Evolutionary conservation across 1,140 invertebrate genomes (phyloP).

Genomic region (Macrotrachela quadricornifera): DNA sequence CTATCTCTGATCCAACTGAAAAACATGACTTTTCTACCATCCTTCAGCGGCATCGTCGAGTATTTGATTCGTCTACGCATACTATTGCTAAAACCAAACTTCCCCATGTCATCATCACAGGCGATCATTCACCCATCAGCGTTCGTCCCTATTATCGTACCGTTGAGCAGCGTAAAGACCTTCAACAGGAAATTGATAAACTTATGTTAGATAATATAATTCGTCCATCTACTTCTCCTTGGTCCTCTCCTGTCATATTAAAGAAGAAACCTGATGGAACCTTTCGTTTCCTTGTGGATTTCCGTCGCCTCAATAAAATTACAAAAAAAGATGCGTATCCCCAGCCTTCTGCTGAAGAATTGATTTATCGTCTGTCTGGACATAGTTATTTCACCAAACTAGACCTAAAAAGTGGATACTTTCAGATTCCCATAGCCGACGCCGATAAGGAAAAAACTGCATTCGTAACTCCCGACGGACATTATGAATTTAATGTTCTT

Average conservation of each 20-base stretch:
- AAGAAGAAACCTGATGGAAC: no score
- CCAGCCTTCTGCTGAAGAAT: background rate
- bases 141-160: no score
- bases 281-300: no score
- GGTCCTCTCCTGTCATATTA: background rate
- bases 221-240: background rate
- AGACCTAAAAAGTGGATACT: conserved; percentile 2
- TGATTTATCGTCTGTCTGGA: background rate
- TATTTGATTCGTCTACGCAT: no score
- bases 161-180: no score
- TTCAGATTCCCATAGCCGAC: background rate
- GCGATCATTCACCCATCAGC: no score
- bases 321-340: background rate
- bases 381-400: background rate
- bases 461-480: conserved; percentile 13
- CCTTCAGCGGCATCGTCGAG: no score
- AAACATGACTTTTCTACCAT: no score
- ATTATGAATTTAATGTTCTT: conserved; percentile 9
- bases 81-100: no score
- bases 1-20: no score
- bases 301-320: no score
- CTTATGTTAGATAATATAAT: conserved; percentile 1
- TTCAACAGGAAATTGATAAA: background rate
- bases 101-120: no score
- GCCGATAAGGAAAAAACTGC: conserved; percentile 8